Base-by-base conservation (phyloP, 1,140 invertebrate genomes). In the Saccostrea cuccullata region DNA sequence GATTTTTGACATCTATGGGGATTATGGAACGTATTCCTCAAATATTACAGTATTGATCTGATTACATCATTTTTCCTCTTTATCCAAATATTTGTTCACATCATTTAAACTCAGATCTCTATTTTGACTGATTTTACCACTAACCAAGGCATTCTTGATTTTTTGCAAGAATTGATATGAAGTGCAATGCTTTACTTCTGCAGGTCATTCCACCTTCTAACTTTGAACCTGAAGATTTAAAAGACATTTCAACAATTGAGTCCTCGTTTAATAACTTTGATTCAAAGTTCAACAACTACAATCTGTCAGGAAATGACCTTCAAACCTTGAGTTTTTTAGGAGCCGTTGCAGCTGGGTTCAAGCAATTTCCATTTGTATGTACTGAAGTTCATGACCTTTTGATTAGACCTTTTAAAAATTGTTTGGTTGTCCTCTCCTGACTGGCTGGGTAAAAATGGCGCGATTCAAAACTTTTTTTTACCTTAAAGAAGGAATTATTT, bases 341-440 rank as follows among this genome's bases (percentile, higher is more conserved):
- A 77, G 70, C 70, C 13, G 70, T 77, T 26, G 70, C 26, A 15
- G 23, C 70, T 26, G 23, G 70, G 11, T 77, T 77, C 70, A 77
- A 77, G 26, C 70, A 77, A 36, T 77, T 77, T 17, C 70, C 70
- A 6, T 77, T 30, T 36, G 70, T 77, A 77, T 15, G 70, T 77
- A 73, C 26, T 13, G 23, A 8, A 67, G 9, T 20, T 67, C 23
- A 20, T n/a, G n/a, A 64, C n/a, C 13, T 23, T 15, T 64, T 15
- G 60, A 36, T 36, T 1, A 36, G 30, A 36, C 30, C 30, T 2
- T 36, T 36, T 36, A 36, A 2, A 36, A 36, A 36, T 36, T 36
- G 30, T 36, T 36, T 36, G 30, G 30, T 36, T 36, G 30, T 36
- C 30, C 30, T 36, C 30, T 36, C 30, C 30, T 36, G 30, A 36